Conservation (phyloP, 2,797 vertebrate genomes). For the Bradypus variegatus region DNA sequence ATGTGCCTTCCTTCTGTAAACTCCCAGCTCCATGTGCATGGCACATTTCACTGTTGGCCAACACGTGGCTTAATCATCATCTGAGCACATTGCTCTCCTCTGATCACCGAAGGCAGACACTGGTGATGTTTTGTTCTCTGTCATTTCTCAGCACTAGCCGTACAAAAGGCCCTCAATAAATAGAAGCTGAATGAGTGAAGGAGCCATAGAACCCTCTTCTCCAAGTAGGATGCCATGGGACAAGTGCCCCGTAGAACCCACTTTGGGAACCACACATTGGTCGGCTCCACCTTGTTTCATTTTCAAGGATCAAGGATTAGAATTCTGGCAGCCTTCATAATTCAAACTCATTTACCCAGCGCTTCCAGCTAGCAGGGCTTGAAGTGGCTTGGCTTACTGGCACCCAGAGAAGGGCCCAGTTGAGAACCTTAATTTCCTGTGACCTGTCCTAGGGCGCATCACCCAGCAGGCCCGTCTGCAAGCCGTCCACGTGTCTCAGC, state of each 20-base stretch:
- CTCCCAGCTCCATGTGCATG: not conserved
- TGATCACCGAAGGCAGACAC: not conserved
- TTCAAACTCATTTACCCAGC: not conserved
- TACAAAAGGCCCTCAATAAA: not conserved
- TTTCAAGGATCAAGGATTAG: not conserved
- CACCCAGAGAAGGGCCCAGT: not conserved
- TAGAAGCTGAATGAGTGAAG: not conserved
- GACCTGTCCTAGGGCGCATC: not conserved
- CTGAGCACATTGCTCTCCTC: not conserved
- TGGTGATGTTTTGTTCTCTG: not conserved
- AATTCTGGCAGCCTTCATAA: not conserved
- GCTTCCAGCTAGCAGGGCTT: not conserved
- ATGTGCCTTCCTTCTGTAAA: not conserved
- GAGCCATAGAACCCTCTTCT: not conserved
- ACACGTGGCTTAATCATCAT: not conserved
- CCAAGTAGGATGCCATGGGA: not conserved
- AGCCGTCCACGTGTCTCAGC: not conserved
- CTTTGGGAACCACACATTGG: not conserved
- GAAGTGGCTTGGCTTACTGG: not conserved
- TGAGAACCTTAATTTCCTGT: constrained; percentile 22
- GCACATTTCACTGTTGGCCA: not conserved
- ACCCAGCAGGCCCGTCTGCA: not conserved
- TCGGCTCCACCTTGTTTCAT: not conserved
- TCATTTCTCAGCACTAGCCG: not conserved
- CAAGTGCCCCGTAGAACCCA: not conserved